Conservation (phyloP, 2,888 invertebrate species). For the Mechanitis messenoides region DNA sequence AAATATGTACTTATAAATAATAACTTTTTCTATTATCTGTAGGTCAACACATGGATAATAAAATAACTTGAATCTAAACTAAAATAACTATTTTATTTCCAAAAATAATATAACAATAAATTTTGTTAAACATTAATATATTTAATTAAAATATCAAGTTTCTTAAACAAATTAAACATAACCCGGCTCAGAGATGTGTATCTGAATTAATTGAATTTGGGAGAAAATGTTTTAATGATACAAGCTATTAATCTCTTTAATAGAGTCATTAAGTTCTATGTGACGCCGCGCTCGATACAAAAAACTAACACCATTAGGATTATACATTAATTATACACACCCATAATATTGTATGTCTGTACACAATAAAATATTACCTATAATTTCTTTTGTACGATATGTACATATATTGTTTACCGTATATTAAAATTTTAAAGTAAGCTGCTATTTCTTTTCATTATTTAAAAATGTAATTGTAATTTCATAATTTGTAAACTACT, state of each 20-base stretch:
- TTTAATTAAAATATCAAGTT: constrained; percentile 34
- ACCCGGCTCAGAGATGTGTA: constrained; percentile 47
- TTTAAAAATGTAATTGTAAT: no score
- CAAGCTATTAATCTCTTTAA: constrained; percentile 71
- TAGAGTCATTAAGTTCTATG: constrained; percentile 71
- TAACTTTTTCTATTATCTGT: no score
- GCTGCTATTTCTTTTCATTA: no score
- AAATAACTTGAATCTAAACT: no score
- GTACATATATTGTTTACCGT: no score
- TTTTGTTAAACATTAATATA: constrained; percentile 10
- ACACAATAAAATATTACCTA: constrained; percentile 1
- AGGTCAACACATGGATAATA: no score
- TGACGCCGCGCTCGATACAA: constrained; percentile 53
- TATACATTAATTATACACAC: constrained; percentile 6
- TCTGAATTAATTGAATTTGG: constrained; percentile 72
- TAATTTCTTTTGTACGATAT: no score
- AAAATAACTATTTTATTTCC: background rate
- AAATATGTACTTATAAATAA: no score
- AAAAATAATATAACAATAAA: background rate
- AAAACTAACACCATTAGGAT: constrained; percentile 25
- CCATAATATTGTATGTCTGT: constrained; percentile 7
- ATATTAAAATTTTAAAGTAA: no score
- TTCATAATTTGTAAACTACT: no score
- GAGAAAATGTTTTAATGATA: constrained; percentile 61
- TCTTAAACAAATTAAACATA: constrained; percentile 32